Conservation (phyloP, 2,113 vertebrate genomes). For the Sorex fumeus region DNA sequence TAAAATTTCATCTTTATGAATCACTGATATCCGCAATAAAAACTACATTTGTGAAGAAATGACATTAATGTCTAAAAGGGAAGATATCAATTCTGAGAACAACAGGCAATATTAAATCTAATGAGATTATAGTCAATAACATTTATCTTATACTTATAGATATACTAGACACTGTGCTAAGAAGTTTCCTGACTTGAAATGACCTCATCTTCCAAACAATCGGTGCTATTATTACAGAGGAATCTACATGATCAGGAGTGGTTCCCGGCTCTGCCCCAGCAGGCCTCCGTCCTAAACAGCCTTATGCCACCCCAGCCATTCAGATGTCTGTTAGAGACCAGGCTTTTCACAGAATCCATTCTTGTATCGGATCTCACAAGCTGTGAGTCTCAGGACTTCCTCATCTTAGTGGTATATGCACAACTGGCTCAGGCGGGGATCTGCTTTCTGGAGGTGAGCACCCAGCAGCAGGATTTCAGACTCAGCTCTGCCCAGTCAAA, state of each 20-base stretch:
- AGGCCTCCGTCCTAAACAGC: too few species aligned
- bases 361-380: too few species aligned
- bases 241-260: constrained; percentile 31
- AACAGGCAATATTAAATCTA: background rate
- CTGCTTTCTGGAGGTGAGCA: too few species aligned
- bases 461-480: too few species aligned
- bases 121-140: background rate
- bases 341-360: too few species aligned
- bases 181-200: background rate
- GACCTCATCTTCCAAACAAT: background rate
- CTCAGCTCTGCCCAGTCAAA: too few species aligned
- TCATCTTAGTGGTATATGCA: too few species aligned
- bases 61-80: background rate
- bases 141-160: background rate
- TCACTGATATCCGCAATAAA: constrained; percentile 47
- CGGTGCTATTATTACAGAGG: constrained; percentile 26
- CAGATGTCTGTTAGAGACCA: too few species aligned
- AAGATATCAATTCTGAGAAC: constrained; percentile 5
- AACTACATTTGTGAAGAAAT: constrained; percentile 5
- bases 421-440: too few species aligned
- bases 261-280: background rate
- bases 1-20: constrained; percentile 53
- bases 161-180: background rate
- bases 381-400: too few species aligned
- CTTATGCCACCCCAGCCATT: too few species aligned